Evolutionary conservation across 2,113 vertebrate species (phyloP).

Genomic region (Triplophysa tibetana): DNA sequence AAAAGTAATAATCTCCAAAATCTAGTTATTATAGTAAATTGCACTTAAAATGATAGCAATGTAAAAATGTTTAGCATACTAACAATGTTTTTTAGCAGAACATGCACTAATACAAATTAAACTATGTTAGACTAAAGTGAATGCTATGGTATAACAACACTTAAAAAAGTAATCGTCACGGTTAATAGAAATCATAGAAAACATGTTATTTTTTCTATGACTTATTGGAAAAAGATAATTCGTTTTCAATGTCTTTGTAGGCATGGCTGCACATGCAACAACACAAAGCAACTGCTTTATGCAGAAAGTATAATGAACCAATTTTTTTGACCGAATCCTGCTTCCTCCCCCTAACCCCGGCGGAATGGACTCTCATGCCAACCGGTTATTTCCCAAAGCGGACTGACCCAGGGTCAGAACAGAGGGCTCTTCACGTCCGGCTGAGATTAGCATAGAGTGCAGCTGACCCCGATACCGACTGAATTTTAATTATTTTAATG

Average conservation of each 20-base stretch:
- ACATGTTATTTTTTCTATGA: no score
- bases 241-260: constrained; percentile 19
- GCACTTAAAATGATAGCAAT: no score
- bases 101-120: no score
- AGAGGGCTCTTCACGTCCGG: constrained; percentile 71
- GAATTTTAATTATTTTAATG: constrained; percentile 59
- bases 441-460: constrained; percentile 70
- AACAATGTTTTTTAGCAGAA: no score
- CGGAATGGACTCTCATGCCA: constrained; percentile 67
- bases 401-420: constrained; percentile 70
- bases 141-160: no score
- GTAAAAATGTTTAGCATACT: no score
- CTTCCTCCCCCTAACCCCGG: constrained; percentile 49
- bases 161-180: no score
- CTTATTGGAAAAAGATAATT: background rate
- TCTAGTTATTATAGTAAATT: no score
- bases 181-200: no score
- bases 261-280: background rate
- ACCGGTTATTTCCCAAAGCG: constrained; percentile 70
- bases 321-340: constrained; percentile 58
- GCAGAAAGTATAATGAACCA: constrained; percentile 66
- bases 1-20: no score
- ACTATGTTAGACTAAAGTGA: no score
- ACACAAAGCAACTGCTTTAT: constrained; percentile 73
- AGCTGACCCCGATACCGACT: constrained; percentile 61